Evolutionary conservation across 2,113 vertebrate species (phyloP), one percentile per base, ranked within the genome.

Genomic region (Brachionichthys hirsutus): DNA sequence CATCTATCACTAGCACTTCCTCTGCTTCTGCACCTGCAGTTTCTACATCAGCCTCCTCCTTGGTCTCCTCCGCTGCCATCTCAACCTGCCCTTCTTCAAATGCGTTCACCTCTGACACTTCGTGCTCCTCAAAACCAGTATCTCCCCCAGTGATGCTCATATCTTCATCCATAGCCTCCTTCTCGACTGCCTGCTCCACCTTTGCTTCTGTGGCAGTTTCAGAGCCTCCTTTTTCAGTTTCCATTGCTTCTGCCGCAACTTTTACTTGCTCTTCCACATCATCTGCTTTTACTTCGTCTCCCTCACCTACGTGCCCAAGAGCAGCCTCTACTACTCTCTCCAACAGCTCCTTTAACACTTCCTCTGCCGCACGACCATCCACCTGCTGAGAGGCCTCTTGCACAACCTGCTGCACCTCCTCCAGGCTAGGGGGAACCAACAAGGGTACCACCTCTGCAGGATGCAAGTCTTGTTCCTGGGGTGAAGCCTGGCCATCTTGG

Each of bases 361-460:
- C 75, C 56, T 82, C 84, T 44, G 82, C 75, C 10, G 62, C 79
- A 12, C 59, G 64, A 40, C 69, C 62, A 35, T 75, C 62, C 36
- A 76, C 84, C 66, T 85, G 80, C 57, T 89, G 77, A 3, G 87
- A 88, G 44, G 82, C 70, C 22, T 87, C 78, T 55, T 85, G 81
- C 24, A 88, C 83, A 1, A 82, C 87, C 47, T 89, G 80, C 59
- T 88, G 85, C 58, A 89, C 84, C 17, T 89, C 87, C 61, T 64
- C 69, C 18, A 89, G 68, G 53, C 78, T 89, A 12, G 81, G 87
- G 34, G 82, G 75, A 22, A 70, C 81, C 34, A 83, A 46, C 14
- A 70, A 66, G 0, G 83, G 73, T 9, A 65, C 46, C 11, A 66
- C 59, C 42, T 83, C 75, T 46, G 78, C 77, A 50, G 58, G 19